Evolutionary conservation across 2,797 vertebrate genomes (phyloP), one percentile per base, ranked within the genome.

Genomic region (Phoxinus dragarum): DNA sequence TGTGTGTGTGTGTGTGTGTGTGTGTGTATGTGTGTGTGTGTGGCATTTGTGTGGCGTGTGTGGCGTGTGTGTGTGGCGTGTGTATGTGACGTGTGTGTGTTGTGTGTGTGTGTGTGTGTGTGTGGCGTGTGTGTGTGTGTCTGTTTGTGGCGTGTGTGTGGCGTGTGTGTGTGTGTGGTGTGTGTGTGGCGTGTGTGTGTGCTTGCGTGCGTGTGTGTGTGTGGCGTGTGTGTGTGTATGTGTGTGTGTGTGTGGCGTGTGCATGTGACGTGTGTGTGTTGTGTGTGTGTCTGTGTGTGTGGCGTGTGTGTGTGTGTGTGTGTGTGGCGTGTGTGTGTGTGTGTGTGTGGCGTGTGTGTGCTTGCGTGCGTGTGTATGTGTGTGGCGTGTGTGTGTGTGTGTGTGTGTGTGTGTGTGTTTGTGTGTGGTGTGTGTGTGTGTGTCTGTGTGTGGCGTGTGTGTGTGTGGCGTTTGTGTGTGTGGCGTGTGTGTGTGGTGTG

Each of bases 331-430:
- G n/a, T n/a, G n/a, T n/a, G n/a, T n/a, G n/a, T n/a, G n/a, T n/a
- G n/a, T n/a, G n/a, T n/a, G n/a, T n/a, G n/a, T n/a, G n/a, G n/a
- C n/a, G n/a, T 69, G 68, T 72, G 85, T 86, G 79, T 80, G 73
- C n/a, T n/a, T 81, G 87, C 82, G 69, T 66, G 61, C 68, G 85
- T 78, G 52, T 86, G 79, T 82, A 69, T 83, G 88, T 85, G 74
- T 74, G 68, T 73, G 85, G 82, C 85, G 73, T 73, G 68, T 72
- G 83, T 86, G 79, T 81, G 73, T 82, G 27, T 1, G 73, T 82
- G 86, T 86, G 69, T 27, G 27, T 27, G 27, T 27, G 2, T 84
- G 79, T 81, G 73, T 79, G 87, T 85, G 73, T 73, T 61, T 72
- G 85, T 84, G 78, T 80, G 73, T 84, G 87, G 27, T 1, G 27